Base-by-base conservation (phyloP, 2,888 invertebrate genomes). In the Phyllotreta cruciferae region DNA sequence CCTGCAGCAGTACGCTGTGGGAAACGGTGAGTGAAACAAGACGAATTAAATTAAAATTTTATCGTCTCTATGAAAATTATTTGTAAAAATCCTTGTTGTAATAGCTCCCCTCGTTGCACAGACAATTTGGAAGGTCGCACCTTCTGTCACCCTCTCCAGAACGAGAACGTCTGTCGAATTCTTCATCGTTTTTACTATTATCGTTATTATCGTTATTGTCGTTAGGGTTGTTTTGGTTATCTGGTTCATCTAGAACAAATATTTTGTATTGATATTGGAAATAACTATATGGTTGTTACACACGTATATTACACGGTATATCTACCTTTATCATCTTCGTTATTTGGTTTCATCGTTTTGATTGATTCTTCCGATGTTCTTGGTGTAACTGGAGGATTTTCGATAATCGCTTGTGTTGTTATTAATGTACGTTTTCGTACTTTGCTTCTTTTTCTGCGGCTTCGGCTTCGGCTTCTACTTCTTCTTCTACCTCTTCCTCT, bases 1-100 rank as follows among this genome's bases (percentile, higher is more conserved):
- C 9, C 83, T 94, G 72, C 94, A 94, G 78, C 94, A 94, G 79
- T 94, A 94, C 79, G 91, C 92, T 70, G 88, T 94, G 78, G 93
- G 93, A 68, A 93, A 93, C 81, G 93, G 94, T 93, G 82, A 82
- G 83, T 75, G 47, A 52, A 50, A 14, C 24, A 66, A 66, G 42
- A n/a, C 47, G 37, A 7, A 49, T 11, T 11, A 36, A 24, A 10
- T 44, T 60, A 8, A 24, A 41, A 44, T 36, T 24, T 35, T 47
- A 54, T 9, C 9, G 1, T 24, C 24, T 3, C 24, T 24, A 3
- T 24, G 24, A 41, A 41, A 41, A 41, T 41, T 41, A 41, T 41
- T 41, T 41, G 41, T 41, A 41, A 24, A 24, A 24, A 24, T 50
- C 50, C 1, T 10, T 4, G 7, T 50, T 50, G n/a, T 52, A 36